These are phyloP conservation scores for Microcebus murinus DNA, from an alignment of 2,113 vertebrate species.

Conservation along the genomic window DNA sequence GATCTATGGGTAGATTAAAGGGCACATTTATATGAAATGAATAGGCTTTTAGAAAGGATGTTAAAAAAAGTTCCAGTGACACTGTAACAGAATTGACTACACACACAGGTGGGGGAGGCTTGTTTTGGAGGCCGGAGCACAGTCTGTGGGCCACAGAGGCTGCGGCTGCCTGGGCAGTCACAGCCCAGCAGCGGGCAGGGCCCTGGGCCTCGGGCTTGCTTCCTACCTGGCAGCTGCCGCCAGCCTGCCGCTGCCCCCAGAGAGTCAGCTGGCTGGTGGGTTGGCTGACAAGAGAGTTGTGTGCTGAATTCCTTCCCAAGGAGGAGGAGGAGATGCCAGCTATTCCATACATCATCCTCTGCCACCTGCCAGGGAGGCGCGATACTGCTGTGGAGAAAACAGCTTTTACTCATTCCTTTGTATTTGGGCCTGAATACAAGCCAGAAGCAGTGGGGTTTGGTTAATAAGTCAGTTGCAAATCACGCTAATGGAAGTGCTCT, in stretches of 20 bases:
- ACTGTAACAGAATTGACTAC: constrained; percentile 42
- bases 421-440: constrained; percentile 48
- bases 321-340: constrained; percentile 68
- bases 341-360: constrained; percentile 57
- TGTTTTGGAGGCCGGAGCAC: background rate
- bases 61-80: constrained; percentile 5
- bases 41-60: constrained; percentile 48
- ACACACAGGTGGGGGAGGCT: background rate
- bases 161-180: background rate
- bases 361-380: constrained; percentile 75
- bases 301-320: constrained; percentile 66
- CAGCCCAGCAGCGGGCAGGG: background rate
- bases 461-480: constrained; percentile 59
- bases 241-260: background rate
- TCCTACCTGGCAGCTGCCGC: constrained; percentile 32
- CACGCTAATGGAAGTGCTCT: constrained; percentile 13
- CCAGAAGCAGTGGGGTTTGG: constrained; percentile 65
- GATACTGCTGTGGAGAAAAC: constrained; percentile 67
- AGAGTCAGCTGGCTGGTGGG: constrained; percentile 68
- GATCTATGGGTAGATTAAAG: background rate
- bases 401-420: constrained; percentile 74
- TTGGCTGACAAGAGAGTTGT: constrained; percentile 53
- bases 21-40: constrained; percentile 4
- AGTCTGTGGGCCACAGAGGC: background rate
- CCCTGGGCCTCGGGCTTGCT: background rate